A percentile compares a stretch with the other conserved stretches of the same genome.
These are phyloP conservation scores for Didymodactylos carnosus DNA, from an alignment of 2,888 invertebrate species.

Conservation along the genomic window DNA sequence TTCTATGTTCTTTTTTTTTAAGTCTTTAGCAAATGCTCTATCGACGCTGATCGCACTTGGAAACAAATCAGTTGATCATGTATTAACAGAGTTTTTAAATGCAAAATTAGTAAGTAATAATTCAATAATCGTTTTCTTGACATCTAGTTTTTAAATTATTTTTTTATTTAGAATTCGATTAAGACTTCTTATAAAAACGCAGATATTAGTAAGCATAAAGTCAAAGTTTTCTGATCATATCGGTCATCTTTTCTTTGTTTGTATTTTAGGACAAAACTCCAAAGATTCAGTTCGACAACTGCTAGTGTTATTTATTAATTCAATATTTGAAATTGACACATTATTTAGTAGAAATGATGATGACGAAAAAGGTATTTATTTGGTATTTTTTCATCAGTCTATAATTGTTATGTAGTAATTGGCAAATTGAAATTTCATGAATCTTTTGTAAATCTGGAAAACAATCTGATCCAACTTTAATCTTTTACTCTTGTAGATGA, in stretches of 20 bases:
- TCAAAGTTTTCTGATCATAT: too few species aligned
- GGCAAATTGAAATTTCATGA: too few species aligned
- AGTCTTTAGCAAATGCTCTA: not conserved
- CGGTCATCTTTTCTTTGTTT: not conserved
- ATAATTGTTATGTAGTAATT: too few species aligned
- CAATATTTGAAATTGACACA: not conserved
- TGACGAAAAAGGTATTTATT: not conserved
- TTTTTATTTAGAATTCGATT: not conserved
- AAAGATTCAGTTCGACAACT: not conserved
- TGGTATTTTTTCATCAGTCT: too few species aligned
- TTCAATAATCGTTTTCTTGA: too few species aligned
- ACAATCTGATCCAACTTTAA: not conserved
- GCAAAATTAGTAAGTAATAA: not conserved
- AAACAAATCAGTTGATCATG: not conserved
- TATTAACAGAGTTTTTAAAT: conserved; percentile 1
- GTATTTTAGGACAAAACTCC: not conserved
- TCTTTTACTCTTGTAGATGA: not conserved
- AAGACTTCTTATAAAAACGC: not conserved
- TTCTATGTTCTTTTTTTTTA: not conserved
- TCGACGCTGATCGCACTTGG: not conserved
- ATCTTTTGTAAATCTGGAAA: not conserved
- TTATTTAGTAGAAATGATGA: not conserved
- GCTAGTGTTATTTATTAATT: not conserved
- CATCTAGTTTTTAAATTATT: too few species aligned
- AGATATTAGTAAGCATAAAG: not conserved